phyloP scores from a whole-genome alignment of 2,888 invertebrate genomes.

The Pharmacophagus antenor region DNA sequence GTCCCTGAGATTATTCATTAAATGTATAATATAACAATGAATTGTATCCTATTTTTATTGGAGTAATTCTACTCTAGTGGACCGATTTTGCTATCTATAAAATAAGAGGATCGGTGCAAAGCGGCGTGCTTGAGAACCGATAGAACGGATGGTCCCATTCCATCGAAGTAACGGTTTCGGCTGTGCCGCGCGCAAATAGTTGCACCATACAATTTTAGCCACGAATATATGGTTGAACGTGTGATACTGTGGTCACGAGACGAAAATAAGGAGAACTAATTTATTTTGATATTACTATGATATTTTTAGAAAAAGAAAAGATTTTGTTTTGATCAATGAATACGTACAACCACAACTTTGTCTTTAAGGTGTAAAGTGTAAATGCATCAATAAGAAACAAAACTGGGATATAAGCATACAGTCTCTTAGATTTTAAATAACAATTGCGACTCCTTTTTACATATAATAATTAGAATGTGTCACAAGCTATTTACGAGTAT shows the following conservation, averaged over 20 bases:
- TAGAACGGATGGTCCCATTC: conserved; percentile 74
- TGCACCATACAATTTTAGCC: conserved; percentile 40
- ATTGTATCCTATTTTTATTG: not conserved
- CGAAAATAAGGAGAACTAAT: not conserved
- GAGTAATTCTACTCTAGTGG: not conserved
- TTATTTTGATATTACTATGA: too few species aligned
- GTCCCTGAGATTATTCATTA: not conserved
- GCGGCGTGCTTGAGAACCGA: conserved; percentile 46
- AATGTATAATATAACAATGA: not conserved
- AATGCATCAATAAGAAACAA: too few species aligned
- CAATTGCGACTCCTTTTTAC: too few species aligned
- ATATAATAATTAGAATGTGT: too few species aligned
- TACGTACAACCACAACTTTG: too few species aligned
- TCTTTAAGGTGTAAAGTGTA: too few species aligned
- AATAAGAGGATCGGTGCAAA: conserved; percentile 12
- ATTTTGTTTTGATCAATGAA: too few species aligned
- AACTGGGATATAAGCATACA: too few species aligned
- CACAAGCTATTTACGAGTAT: too few species aligned
- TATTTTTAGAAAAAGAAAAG: too few species aligned
- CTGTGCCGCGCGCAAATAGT: conserved; percentile 53
- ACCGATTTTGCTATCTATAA: conserved; percentile 7
- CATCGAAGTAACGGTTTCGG: conserved; percentile 59
- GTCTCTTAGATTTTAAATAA: too few species aligned
- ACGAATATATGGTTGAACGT: conserved; percentile 32
- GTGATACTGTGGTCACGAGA: not conserved